phyloP scores from a whole-genome alignment of 2,113 vertebrate genomes.

The Myrmecophaga tridactyla region DNA sequence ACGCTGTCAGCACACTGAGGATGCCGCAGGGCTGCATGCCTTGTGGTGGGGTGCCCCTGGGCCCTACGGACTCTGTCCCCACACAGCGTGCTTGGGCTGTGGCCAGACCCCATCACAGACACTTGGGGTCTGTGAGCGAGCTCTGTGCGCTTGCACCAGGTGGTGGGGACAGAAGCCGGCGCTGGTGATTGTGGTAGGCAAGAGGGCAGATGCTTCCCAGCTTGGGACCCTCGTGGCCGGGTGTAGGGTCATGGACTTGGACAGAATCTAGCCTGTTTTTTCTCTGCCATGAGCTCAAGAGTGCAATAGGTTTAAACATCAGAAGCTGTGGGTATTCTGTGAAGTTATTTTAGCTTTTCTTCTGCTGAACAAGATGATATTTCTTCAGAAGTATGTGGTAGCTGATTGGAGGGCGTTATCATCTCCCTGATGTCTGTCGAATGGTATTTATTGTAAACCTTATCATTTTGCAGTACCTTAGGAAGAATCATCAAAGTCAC shows the following conservation, averaged over 20 bases:
- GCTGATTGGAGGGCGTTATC: accelerated
- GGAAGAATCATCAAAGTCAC: conserved; percentile 98
- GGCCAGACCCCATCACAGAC: not conserved
- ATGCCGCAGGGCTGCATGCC: too few relatives aligned
- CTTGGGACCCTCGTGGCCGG: not conserved
- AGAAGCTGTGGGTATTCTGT: not conserved
- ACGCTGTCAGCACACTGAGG: too few relatives aligned
- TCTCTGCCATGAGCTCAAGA: not conserved
- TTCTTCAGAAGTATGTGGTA: accelerated
- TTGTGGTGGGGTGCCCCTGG: not conserved
- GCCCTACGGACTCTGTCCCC: accelerated
- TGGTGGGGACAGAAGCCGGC: too few relatives aligned
- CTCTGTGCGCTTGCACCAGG: accelerated
- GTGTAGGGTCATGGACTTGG: not conserved
- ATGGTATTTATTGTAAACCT: conserved; percentile 24
- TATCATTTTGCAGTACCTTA: conserved; percentile 87
- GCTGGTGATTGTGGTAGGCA: not conserved
- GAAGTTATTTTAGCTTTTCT: not conserved
- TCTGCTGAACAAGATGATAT: not conserved
- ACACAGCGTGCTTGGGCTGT: not conserved
- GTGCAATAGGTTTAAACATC: accelerated
- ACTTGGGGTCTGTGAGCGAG: accelerated
- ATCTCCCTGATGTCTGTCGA: accelerated
- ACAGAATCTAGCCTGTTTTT: accelerated
- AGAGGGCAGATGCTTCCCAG: not conserved